Percentiles rank a stretch among this genome's conserved stretches.
Evolutionary conservation across 2,797 vertebrate genomes (phyloP).

Genomic region (Diplodus puntazzo): DNA sequence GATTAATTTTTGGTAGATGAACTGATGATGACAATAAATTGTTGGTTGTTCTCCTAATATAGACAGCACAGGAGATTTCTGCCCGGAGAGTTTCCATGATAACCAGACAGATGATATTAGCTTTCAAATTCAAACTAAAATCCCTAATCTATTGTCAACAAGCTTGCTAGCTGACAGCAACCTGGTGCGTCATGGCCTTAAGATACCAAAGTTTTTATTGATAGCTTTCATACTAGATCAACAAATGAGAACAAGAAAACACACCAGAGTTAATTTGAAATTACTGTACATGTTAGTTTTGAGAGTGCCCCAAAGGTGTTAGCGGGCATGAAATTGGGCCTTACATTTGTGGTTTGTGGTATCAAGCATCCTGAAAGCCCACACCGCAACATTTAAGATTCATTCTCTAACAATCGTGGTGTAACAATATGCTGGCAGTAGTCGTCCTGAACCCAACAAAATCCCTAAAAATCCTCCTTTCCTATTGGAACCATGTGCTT

Average conservation of each 20-base stretch:
- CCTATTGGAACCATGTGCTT: conserved; percentile 22
- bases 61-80: conserved; percentile 4
- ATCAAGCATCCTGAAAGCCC: conserved; percentile 7
- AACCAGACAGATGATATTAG: background rate
- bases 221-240: conserved; percentile 9
- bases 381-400: conserved; percentile 20
- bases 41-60: too few relatives aligned
- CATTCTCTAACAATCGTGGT: conserved; percentile 23
- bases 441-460: conserved; percentile 6
- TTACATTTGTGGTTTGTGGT: conserved; percentile 23
- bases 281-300: background rate
- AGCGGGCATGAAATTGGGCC: background rate
- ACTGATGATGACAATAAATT: too few relatives aligned
- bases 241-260: conserved; percentile 5
- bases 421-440: conserved; percentile 2
- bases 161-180: too few relatives aligned
- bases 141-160: background rate
- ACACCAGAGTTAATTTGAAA: background rate
- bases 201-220: conserved; percentile 5
- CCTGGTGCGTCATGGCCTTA: too few relatives aligned
- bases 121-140: background rate
- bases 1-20: too few relatives aligned
- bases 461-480: conserved; percentile 34
- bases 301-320: background rate
- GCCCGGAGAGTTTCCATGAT: conserved; percentile 9